Evolutionary conservation across 2,113 vertebrate species (phyloP), one percentile per base, ranked within the genome.

Genomic region (Indicator indicator): DNA sequence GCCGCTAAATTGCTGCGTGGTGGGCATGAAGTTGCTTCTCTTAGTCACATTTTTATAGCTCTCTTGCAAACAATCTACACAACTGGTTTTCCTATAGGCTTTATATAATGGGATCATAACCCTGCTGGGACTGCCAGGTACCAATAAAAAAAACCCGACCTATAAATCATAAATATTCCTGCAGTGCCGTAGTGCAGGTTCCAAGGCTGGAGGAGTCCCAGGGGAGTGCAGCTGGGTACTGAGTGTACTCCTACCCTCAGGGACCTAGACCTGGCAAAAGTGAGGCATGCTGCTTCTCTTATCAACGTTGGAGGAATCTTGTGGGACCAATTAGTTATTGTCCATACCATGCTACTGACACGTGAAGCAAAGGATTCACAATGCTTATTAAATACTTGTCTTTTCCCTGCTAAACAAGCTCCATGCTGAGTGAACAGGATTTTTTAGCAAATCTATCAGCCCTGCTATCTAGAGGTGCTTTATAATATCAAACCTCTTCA

Each of bases 101-200:
- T 71, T 30, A 8, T 81, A 6, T 88, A 93, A 90, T 93, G 95
- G 92, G 94, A 90, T 96, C 90, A 70, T 65, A 96, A 94, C 76
- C 72, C 92, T 86, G 65, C 80, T 72, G 83, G 69, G 73, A 90
- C 21, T 78, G 30, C 73, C 86, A 83, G 73, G 44, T 74, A 88
- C 55, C 69, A 65, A 75, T 36, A 26, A 62, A 90, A 92, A 54
- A 8, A 1, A 18, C 18, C 2, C n/a, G 42, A 15, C 40, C 42
- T 58, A 21, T 85, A 94, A 92, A 83, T 83, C 42, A 86, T 44
- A 81, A 78, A 90, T 78, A 74, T 92, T 88, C 42, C 48, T 74
- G 54, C 1, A 2, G 28, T 81, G 88, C 52, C 50, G 44, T 33
- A 9, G 68, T 28, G 46, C 9, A 54, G 87, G 38, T 36, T 92